Conservation (phyloP, 2,888 invertebrate species). For the Tinea trinotella region DNA sequence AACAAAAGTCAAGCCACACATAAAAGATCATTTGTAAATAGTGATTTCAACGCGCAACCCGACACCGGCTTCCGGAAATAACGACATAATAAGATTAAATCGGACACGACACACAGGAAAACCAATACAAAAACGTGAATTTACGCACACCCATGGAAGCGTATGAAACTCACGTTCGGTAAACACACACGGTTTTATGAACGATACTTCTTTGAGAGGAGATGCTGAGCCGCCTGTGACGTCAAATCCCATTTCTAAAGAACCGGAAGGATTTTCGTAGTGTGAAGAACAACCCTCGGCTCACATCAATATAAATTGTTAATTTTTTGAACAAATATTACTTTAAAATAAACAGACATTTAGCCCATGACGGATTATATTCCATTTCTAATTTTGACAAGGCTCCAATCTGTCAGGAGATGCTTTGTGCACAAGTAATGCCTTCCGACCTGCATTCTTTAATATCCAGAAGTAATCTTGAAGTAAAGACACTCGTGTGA, state of each 20-base stretch:
- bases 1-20: slow-evolving; percentile 11
- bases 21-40: slow-evolving; percentile 14
- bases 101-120: slow-evolving; percentile 33
- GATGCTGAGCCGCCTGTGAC: slow-evolving; percentile 31
- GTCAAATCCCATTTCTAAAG: slow-evolving; percentile 37
- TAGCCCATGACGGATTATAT: slow-evolving; percentile 10
- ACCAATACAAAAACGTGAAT: slow-evolving; percentile 44
- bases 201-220: slow-evolving; percentile 32
- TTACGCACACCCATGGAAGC: slow-evolving; percentile 37
- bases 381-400: neutral
- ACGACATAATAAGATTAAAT: slow-evolving; percentile 44
- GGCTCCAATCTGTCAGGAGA: neutral
- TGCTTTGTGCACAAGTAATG: neutral
- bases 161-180: slow-evolving; percentile 45
- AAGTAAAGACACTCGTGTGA: slow-evolving; percentile 40
- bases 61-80: slow-evolving; percentile 38
- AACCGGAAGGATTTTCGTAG: slow-evolving; percentile 54
- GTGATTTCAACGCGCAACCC: slow-evolving; percentile 17
- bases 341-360: slow-evolving; percentile 11
- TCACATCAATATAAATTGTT: slow-evolving; percentile 25
- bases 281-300: slow-evolving; percentile 16
- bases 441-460: neutral
- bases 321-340: slow-evolving; percentile 38
- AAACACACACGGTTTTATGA: slow-evolving; percentile 35
- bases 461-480: slow-evolving; percentile 1